A percentile compares a stretch with the other conserved stretches of the same genome.
Evolutionary conservation across 2,797 vertebrate species (phyloP).

Genomic region (Sarcoramphus papa): DNA sequence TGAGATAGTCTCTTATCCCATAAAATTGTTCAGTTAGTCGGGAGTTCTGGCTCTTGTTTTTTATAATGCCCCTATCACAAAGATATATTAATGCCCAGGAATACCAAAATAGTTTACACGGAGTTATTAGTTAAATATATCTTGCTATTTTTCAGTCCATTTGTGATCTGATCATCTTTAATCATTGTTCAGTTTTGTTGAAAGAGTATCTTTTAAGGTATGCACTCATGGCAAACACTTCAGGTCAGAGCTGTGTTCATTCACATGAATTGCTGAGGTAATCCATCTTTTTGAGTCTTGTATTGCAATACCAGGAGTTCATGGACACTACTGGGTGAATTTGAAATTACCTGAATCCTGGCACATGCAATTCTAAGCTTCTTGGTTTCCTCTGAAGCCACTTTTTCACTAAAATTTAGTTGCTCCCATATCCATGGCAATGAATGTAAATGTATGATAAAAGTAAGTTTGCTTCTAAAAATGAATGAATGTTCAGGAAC

Average conservation of each 20-base stretch:
- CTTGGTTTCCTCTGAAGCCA: not conserved
- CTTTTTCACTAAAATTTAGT: not conserved
- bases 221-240: not conserved
- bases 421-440: not conserved
- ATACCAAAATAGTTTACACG: not conserved
- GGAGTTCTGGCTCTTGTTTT: not conserved
- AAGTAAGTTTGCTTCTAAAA: not conserved
- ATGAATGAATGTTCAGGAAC: not conserved
- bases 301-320: not conserved
- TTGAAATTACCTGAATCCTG: not conserved
- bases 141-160: not conserved
- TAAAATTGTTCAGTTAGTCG: not conserved
- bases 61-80: not conserved
- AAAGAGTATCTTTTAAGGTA: not conserved
- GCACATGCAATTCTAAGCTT: not conserved
- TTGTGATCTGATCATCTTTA: not conserved
- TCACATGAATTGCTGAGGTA: not conserved
- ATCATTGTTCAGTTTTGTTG: not conserved
- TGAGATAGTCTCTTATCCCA: not conserved
- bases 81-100: not conserved
- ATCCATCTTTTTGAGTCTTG: not conserved
- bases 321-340: not conserved
- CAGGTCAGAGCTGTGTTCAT: not conserved
- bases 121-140: not conserved
- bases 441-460: not conserved